phyloP scores from a whole-genome alignment of 2,888 invertebrate genomes.

The Watsonalla binaria region DNA sequence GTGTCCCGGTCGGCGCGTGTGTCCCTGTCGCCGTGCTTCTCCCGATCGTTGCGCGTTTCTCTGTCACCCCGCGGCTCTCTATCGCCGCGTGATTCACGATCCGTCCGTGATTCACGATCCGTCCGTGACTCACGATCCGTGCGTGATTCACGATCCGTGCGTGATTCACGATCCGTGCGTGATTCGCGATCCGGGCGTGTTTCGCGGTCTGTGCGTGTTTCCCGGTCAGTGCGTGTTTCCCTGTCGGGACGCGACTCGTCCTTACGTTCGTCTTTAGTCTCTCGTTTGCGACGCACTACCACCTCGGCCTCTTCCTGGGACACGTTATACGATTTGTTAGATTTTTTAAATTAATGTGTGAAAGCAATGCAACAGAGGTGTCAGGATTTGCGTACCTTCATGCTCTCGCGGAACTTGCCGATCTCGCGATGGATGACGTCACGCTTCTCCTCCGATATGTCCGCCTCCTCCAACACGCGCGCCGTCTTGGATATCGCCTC shows the following conservation, averaged over 20 bases:
- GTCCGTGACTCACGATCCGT: conserved; percentile 22
- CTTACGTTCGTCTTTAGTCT: conserved; percentile 45
- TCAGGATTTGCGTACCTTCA: conserved; percentile 87
- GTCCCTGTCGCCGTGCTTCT: conserved; percentile 20
- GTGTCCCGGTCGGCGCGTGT: conserved; percentile 15
- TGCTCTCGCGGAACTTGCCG: conserved; percentile 97
- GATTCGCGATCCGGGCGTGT: conserved; percentile 19
- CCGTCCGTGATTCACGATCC: conserved; percentile 29
- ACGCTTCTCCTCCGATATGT: conserved; percentile 97
- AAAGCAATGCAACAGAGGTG: neutral
- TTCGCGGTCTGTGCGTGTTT: conserved; percentile 49
- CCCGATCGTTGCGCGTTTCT: conserved; percentile 20
- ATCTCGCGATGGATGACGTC: conserved; percentile 98
- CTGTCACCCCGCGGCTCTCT: conserved; percentile 24
- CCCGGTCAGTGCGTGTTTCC: conserved; percentile 31
- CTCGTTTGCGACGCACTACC: conserved; percentile 72
- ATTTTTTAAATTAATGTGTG: neutral
- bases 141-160: conserved; percentile 40
- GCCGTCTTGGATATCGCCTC: conserved; percentile 82
- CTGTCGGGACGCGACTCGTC: conserved; percentile 26
- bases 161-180: conserved; percentile 34
- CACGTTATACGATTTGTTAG: conserved; percentile 4
- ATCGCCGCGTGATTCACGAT: conserved; percentile 32
- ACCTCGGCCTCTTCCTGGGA: conserved; percentile 84
- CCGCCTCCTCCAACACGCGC: conserved; percentile 88